These are phyloP conservation scores for Barnardius zonarius DNA, from an alignment of 2,113 vertebrate genomes.

Conservation along the genomic window DNA sequence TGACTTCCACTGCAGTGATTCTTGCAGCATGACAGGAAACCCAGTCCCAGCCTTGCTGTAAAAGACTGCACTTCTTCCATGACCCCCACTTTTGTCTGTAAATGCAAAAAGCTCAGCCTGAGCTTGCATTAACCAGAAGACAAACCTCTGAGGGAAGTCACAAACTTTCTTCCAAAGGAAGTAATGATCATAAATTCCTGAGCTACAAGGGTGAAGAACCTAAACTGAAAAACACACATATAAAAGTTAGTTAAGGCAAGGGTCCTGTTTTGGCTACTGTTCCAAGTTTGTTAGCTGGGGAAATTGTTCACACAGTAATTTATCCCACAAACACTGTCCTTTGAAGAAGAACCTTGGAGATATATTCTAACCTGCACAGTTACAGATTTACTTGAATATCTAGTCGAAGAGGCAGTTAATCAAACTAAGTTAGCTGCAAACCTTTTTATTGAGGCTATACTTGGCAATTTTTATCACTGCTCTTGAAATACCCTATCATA, in stretches of 20 bases:
- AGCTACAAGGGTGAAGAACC: not conserved
- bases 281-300: not conserved
- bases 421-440: not conserved
- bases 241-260: not conserved
- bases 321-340: not conserved
- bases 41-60: not conserved
- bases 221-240: fast-evolving
- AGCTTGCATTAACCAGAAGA: not conserved
- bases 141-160: not conserved
- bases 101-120: not conserved
- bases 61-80: not conserved
- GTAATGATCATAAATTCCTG: not conserved
- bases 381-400: not conserved
- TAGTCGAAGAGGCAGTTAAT: not conserved
- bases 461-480: not conserved
- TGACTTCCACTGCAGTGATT: not conserved
- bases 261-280: not conserved
- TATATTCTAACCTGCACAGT: not conserved
- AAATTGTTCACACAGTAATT: not conserved
- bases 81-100: not conserved
- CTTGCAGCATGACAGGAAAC: not conserved
- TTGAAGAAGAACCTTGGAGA: not conserved
- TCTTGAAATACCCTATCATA: not conserved
- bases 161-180: not conserved
- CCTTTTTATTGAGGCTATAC: not conserved